Evolutionary conservation across 2,113 vertebrate species (phyloP).

Genomic region (Tetrax tetrax): DNA sequence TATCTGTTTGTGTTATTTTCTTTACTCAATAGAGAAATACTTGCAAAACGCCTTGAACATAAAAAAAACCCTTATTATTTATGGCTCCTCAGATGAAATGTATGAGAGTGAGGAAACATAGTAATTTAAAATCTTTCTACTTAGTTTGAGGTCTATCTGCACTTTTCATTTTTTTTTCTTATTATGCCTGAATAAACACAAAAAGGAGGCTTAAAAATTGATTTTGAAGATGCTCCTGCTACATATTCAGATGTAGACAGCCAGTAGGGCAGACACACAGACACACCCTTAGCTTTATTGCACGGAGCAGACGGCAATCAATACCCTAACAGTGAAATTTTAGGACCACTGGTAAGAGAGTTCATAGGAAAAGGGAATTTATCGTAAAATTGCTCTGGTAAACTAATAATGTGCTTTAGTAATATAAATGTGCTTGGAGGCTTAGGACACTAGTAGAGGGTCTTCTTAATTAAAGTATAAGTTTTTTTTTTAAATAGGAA

Average conservation of each 20-base stretch:
- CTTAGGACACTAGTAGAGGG: background rate
- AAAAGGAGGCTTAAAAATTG: constrained; percentile 32
- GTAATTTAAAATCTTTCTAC: background rate
- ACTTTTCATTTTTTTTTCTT: constrained; percentile 35
- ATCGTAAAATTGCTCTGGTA: background rate
- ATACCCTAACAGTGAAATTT: background rate
- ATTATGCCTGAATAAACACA: background rate
- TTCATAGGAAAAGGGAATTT: background rate
- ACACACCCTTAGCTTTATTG: background rate
- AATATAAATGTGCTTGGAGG: background rate
- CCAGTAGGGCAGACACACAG: background rate
- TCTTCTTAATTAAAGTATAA: background rate
- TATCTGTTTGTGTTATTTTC: background rate
- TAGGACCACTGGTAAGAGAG: background rate
- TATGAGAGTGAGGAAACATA: background rate
- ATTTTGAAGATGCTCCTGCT: constrained; percentile 18
- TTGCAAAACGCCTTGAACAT: background rate
- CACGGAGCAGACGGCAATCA: background rate
- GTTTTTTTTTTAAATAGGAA: background rate
- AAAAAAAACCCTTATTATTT: background rate
- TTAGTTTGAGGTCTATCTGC: constrained; percentile 16
- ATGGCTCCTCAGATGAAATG: constrained; percentile 22
- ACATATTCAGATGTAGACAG: constrained; percentile 31
- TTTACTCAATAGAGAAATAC: background rate
- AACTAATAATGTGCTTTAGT: background rate